These are phyloP conservation scores for Coenonympha glycerion DNA, from an alignment of 2,888 invertebrate species.

Conservation along the genomic window DNA sequence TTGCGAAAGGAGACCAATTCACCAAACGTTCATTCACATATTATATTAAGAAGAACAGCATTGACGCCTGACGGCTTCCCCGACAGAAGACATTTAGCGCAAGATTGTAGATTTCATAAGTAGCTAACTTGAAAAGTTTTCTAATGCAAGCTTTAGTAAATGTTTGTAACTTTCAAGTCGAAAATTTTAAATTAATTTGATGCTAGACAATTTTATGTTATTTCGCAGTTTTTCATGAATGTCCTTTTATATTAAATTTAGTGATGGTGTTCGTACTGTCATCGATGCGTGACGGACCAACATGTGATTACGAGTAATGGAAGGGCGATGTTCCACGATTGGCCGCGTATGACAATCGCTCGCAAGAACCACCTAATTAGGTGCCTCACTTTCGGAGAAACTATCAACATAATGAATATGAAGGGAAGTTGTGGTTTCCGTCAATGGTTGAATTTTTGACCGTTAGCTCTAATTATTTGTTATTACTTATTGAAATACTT, in stretches of 20 bases:
- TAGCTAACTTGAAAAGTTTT: too few relatives aligned
- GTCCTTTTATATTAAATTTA: neutral
- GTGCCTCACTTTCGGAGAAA: slow-evolving; percentile 39
- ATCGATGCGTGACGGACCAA: slow-evolving; percentile 57
- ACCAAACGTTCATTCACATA: too few relatives aligned
- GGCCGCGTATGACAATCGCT: slow-evolving; percentile 48
- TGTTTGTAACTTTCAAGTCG: too few relatives aligned
- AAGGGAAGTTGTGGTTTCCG: slow-evolving; percentile 18
- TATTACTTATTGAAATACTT: slow-evolving; percentile 40
- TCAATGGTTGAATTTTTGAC: slow-evolving; percentile 36
- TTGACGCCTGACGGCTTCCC: too few relatives aligned
- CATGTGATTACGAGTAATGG: slow-evolving; percentile 51
- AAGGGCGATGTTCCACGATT: slow-evolving; percentile 23
- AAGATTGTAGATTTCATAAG: neutral
- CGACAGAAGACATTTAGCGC: too few relatives aligned
- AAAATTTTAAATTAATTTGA: too few relatives aligned
- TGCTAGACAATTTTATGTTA: too few relatives aligned
- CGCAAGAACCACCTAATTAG: slow-evolving; percentile 49
- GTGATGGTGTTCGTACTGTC: slow-evolving; percentile 43
- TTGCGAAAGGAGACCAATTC: too few relatives aligned
- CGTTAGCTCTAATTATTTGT: slow-evolving; percentile 44
- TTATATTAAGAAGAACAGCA: too few relatives aligned
- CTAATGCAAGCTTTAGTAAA: too few relatives aligned
- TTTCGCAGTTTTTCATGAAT: neutral
- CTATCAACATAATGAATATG: slow-evolving; percentile 26